phyloP scores from a whole-genome alignment of 1,140 invertebrate genomes.

The Conopomorpha cramerella region DNA sequence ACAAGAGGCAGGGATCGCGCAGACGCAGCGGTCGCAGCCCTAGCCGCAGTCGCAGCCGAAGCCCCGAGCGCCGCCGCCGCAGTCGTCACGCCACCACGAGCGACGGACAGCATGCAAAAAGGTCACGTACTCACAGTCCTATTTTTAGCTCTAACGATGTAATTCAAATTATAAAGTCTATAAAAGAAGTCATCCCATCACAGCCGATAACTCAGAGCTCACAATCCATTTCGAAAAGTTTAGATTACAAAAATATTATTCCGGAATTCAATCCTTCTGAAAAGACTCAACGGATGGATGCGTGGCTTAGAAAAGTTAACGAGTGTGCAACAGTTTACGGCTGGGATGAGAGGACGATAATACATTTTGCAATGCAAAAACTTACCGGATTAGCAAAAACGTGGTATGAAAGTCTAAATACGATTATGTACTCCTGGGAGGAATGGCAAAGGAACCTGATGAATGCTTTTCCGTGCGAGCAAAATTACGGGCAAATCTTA shows the following conservation, averaged over 20 bases:
- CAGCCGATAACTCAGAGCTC: slow-evolving; percentile 1
- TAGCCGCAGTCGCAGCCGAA: not conserved
- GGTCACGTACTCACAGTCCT: slow-evolving; percentile 7
- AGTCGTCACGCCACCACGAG: not conserved
- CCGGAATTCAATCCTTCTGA: slow-evolving; percentile 5
- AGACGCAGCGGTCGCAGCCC: not conserved
- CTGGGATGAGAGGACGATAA: slow-evolving; percentile 4
- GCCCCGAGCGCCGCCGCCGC: too few relatives aligned
- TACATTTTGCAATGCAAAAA: slow-evolving; percentile 8
- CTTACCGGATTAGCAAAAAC: slow-evolving; percentile 4
- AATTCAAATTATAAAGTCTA: slow-evolving; percentile 2
- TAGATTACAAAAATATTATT: slow-evolving; percentile 7
- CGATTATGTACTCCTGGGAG: slow-evolving; percentile 4
- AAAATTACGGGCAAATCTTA: slow-evolving; percentile 6
- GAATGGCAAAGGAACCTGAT: slow-evolving; percentile 6
- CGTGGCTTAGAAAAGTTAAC: slow-evolving; percentile 7
- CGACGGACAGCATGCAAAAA: not conserved
- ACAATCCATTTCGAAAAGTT: not conserved
- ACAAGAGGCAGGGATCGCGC: not conserved
- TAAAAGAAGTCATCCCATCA: not conserved
- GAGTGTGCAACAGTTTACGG: slow-evolving; percentile 6
- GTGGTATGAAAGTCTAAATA: slow-evolving; percentile 5
- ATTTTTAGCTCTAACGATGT: slow-evolving; percentile 3
- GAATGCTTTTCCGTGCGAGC: slow-evolving; percentile 4
- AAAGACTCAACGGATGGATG: slow-evolving; percentile 4